A percentile compares a stretch with the other conserved stretches of the same genome.
Evolutionary conservation across 2,797 vertebrate genomes (phyloP).

Genomic region (Miichthys miiuy): DNA sequence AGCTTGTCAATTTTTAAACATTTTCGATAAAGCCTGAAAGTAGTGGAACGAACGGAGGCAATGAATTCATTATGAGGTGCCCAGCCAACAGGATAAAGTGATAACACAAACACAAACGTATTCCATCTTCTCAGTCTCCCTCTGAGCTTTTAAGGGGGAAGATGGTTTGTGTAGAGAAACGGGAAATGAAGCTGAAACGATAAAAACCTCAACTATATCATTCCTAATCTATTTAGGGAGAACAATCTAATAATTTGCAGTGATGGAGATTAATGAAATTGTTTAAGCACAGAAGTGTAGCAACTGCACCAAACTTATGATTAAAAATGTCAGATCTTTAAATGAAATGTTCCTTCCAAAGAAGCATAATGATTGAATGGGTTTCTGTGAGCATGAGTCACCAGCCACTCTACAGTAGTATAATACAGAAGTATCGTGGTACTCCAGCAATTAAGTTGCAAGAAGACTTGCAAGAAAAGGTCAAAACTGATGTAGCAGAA

Average conservation of each 20-base stretch:
- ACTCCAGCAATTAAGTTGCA: background rate
- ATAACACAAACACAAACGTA: constrained; percentile 60
- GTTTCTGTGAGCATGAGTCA: constrained; percentile 11
- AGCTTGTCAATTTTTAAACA: constrained; percentile 76
- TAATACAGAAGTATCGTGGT: background rate
- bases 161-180: constrained; percentile 39
- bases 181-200: constrained; percentile 30
- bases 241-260: constrained; percentile 45
- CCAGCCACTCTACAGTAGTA: background rate
- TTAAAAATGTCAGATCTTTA: constrained; percentile 31
- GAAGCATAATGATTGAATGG: constrained; percentile 25
- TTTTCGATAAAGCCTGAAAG: constrained; percentile 62
- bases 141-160: constrained; percentile 27
- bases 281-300: constrained; percentile 13
- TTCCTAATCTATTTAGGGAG: constrained; percentile 47
- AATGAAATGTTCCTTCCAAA: constrained; percentile 15
- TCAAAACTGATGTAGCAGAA: constrained; percentile 1
- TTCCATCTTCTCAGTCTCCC: constrained; percentile 25
- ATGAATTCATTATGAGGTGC: constrained; percentile 74
- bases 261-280: constrained; percentile 49
- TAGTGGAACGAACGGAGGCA: constrained; percentile 56
- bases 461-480: background rate
- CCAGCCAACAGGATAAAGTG: constrained; percentile 51
- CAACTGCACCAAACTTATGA: constrained; percentile 29
- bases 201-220: constrained; percentile 45